A percentile compares a stretch with the other conserved stretches of the same genome.
Evolutionary conservation across 2,888 invertebrate species (phyloP).

Genomic region (Xestoiulus laeticollis): DNA sequence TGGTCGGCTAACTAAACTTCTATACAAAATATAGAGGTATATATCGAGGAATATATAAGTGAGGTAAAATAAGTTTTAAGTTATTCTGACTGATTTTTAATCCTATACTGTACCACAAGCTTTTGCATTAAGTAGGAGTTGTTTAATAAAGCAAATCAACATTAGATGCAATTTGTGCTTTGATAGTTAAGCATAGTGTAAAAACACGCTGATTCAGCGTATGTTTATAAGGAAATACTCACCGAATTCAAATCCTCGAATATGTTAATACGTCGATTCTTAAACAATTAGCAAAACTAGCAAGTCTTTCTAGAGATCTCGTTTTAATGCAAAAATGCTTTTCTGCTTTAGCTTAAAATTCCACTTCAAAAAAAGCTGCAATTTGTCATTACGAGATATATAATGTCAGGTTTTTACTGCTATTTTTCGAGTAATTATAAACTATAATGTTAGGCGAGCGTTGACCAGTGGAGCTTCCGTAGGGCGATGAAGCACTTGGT

Average conservation of each 20-base stretch:
- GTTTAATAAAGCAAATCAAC: too few species aligned
- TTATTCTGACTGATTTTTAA: too few species aligned
- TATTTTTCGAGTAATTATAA: not conserved
- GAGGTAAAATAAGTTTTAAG: too few species aligned
- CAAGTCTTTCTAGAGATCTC: not conserved
- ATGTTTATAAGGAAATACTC: not conserved
- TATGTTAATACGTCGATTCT: not conserved
- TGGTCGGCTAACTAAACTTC: too few species aligned
- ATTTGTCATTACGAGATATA: not conserved
- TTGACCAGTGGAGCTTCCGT: slow-evolving; percentile 13
- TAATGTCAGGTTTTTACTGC: too few species aligned
- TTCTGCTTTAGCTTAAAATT: not conserved
- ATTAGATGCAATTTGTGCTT: not conserved
- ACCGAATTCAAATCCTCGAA: not conserved
- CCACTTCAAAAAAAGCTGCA: not conserved
- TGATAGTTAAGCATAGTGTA: not conserved
- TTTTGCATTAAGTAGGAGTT: too few species aligned
- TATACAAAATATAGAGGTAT: too few species aligned
- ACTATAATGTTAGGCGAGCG: not conserved
- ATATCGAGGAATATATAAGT: too few species aligned
- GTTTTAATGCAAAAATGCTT: not conserved
- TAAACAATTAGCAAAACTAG: not conserved
- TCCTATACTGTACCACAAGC: too few species aligned
- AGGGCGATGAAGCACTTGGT: not conserved
- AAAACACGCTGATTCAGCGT: not conserved